These are phyloP conservation scores for Pantelozetes paolii DNA, from an alignment of 2,888 invertebrate species.

Conservation along the genomic window DNA sequence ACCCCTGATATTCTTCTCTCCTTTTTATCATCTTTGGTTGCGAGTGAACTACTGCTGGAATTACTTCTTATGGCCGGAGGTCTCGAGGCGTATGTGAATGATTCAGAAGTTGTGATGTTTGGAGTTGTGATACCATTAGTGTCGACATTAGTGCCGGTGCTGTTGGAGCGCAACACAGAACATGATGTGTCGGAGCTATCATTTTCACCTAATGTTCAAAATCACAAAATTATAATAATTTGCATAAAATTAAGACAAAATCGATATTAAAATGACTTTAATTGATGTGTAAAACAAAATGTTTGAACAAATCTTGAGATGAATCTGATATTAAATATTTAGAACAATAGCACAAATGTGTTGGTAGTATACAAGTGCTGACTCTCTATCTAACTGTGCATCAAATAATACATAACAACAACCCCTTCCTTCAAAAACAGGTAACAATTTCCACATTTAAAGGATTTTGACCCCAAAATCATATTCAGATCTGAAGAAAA, in stretches of 20 bases:
- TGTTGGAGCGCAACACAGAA: neutral
- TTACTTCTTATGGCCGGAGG: constrained; percentile 41
- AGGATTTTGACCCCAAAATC: constrained; percentile 8
- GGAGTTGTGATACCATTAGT: neutral
- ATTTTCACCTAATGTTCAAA: constrained; percentile 12
- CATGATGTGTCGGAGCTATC: neutral
- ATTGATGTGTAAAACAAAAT: too few species aligned
- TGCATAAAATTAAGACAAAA: neutral
- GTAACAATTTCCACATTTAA: constrained; percentile 12
- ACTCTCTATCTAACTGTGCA: neutral
- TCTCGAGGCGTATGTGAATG: constrained; percentile 21
- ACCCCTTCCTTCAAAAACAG: neutral
- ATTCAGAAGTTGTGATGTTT: constrained; percentile 6
- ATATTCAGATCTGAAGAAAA: neutral
- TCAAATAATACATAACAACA: neutral
- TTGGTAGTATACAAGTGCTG: neutral
- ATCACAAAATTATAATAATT: neutral
- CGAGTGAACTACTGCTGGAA: constrained; percentile 37
- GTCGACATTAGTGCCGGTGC: neutral
- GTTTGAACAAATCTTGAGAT: too few species aligned
- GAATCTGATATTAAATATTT: too few species aligned
- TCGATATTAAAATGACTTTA: too few species aligned
- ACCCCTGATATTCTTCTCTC: constrained; percentile 37
- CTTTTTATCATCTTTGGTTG: constrained; percentile 21
- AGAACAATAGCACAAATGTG: neutral